These are phyloP conservation scores for Cottus gobio DNA, from an alignment of 2,113 vertebrate genomes.

Conservation along the genomic window DNA sequence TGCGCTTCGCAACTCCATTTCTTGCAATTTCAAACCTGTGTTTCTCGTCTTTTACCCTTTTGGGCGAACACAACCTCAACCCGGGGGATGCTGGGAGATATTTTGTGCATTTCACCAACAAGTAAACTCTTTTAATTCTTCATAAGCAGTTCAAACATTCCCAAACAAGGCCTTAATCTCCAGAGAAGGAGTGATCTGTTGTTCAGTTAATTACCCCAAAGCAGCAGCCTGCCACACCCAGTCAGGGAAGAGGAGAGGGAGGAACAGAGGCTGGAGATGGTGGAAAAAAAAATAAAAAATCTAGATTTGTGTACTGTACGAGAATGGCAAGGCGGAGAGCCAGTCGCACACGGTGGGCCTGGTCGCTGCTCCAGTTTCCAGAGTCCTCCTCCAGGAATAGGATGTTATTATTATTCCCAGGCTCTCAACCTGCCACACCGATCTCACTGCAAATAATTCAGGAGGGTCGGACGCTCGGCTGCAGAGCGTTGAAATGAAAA, in stretches of 20 bases:
- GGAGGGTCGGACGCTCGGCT: conserved; percentile 32
- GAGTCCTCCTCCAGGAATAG: conserved; percentile 58
- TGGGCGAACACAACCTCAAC: background rate
- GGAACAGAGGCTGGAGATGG: conserved; percentile 29
- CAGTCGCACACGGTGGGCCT: conserved; percentile 44
- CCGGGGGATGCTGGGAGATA: background rate
- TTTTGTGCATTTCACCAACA: background rate
- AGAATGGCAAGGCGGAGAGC: conserved; percentile 38
- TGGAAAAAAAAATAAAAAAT: background rate
- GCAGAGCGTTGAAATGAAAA: conserved; percentile 47
- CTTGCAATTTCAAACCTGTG: background rate
- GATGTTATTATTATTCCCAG: conserved; percentile 48
- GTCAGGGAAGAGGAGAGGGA: conserved; percentile 1
- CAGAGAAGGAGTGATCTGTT: conserved; percentile 8
- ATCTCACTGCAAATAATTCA: conserved; percentile 41
- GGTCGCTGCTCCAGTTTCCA: conserved; percentile 19
- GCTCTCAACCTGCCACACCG: conserved; percentile 25
- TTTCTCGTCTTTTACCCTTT: background rate
- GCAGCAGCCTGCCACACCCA: conserved; percentile 51
- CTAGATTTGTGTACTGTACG: conserved; percentile 47
- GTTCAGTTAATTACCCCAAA: conserved; percentile 36
- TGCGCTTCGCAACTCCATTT: conserved; percentile 25
- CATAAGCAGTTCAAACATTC: conserved; percentile 19
- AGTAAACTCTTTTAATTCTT: conserved; percentile 4
- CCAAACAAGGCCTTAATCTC: conserved; percentile 18